Base-by-base conservation (phyloP, 2,888 invertebrate species). In the Ophioninae sp. region DNA sequence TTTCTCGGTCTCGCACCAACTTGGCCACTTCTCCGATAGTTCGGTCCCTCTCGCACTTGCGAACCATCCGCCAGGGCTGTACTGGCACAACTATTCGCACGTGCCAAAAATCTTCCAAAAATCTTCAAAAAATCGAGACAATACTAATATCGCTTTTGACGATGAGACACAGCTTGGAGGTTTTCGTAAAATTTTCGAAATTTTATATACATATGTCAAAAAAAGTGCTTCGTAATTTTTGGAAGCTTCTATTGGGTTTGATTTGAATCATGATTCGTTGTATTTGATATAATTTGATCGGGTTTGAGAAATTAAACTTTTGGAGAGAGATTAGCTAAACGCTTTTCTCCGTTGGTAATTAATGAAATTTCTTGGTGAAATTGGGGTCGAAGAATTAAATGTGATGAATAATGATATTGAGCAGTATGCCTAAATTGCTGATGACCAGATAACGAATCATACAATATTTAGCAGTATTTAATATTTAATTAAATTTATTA, bases 41-140 rank as follows among this genome's bases (percentile, higher is more conserved):
- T n/a, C 59, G 1, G 9, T 77, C 76, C 73, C 77, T 23, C 67
- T 81, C 61, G 68, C 78, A 64, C 82, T 69, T 63, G 13, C 64
- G 22, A 71, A 68, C 68, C 75, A 65, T 75, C 64, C 41, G 44
- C 39, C 82, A 82, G 82, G 75, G 79, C 79, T 61, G 80, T 80
- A 75, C n/a, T 23, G n/a, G n/a, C 13, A n/a, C n/a, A 58, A 30
- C 13, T 58, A n/a, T 30, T 71, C n/a, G 22, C 30, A 30, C 64
- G 64, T 59, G 9, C 59, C 13, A 63, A 30, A 65, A 41, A 20
- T 37, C 39, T 41, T n/a, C 20, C 10, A n/a, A n/a, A n/a, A n/a
- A n/a, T n/a, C n/a, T n/a, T n/a, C n/a, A n/a, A 20, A 41, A 39
- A 23, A 63, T 23, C 13, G 13, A 23, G 23, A 13, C 63, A 23